Conservation (phyloP, 2,888 invertebrate species). For the Fragum whitleyi region DNA sequence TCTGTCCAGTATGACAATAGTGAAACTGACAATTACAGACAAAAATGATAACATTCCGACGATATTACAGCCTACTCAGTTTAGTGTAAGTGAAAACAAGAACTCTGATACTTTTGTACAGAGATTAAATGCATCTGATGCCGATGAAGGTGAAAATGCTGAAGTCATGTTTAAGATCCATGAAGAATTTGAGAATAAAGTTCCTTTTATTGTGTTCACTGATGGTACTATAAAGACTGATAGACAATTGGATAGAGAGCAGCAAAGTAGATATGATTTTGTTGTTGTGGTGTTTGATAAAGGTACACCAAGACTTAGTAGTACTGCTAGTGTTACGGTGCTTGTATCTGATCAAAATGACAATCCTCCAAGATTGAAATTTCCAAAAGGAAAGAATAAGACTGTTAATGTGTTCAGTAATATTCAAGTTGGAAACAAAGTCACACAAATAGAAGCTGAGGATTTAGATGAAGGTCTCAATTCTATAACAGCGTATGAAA, state of each 20-base stretch:
- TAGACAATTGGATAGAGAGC: slow-evolving; percentile 65
- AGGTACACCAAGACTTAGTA: slow-evolving; percentile 61
- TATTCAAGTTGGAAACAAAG: slow-evolving; percentile 60
- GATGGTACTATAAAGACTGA: slow-evolving; percentile 70
- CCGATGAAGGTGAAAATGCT: slow-evolving; percentile 95
- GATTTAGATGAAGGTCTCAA: slow-evolving; percentile 67
- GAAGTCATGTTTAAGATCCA: slow-evolving; percentile 82
- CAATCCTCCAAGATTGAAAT: slow-evolving; percentile 76
- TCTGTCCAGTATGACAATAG: slow-evolving; percentile 89
- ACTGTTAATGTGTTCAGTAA: slow-evolving; percentile 73
- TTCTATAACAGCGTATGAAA: slow-evolving; percentile 60
- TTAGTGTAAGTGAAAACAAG: slow-evolving; percentile 94
- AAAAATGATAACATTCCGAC: slow-evolving; percentile 97
- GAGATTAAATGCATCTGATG: slow-evolving; percentile 95
- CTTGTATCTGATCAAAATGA: slow-evolving; percentile 80
- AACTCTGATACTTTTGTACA: slow-evolving; percentile 95
- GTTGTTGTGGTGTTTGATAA: slow-evolving; percentile 65
- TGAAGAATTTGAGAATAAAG: slow-evolving; percentile 49
- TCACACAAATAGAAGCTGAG: slow-evolving; percentile 67
- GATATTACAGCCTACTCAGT: slow-evolving; percentile 95
- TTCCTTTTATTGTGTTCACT: slow-evolving; percentile 67
- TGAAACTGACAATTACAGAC: slow-evolving; percentile 94
- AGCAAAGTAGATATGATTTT: slow-evolving; percentile 63
- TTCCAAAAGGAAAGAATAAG: slow-evolving; percentile 74
- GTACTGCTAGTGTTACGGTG: slow-evolving; percentile 62